phyloP scores from a whole-genome alignment of 2,797 vertebrate species.

The Ataeniobius toweri region DNA sequence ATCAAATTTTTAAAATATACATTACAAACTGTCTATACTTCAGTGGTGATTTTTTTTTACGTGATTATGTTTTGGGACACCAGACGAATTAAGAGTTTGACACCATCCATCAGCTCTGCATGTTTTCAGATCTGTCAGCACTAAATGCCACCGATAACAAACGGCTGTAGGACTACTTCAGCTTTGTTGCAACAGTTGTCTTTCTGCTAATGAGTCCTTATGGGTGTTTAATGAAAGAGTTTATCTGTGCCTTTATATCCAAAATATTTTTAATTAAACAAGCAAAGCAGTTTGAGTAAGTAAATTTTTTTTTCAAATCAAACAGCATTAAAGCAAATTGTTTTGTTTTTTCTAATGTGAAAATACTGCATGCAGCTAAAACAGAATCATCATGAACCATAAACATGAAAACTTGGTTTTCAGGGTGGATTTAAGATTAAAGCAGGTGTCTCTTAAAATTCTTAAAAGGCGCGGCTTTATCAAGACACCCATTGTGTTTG shows the following conservation, averaged over 20 bases:
- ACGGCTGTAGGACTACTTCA: conserved; percentile 39
- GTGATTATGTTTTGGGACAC: neutral
- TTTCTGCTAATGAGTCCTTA: neutral
- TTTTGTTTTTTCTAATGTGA: neutral
- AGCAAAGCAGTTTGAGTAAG: neutral
- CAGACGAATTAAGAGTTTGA: neutral
- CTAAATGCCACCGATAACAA: conserved; percentile 56
- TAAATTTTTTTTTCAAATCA: no score
- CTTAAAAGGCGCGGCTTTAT: neutral
- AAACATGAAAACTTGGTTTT: no score
- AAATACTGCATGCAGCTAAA: neutral
- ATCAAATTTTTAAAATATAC: neutral
- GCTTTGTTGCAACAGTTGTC: neutral
- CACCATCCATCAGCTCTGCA: conserved; percentile 43
- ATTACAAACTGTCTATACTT: neutral
- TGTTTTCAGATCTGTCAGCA: conserved; percentile 35
- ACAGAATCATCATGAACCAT: neutral
- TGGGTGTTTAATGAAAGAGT: neutral
- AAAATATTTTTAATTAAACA: neutral
- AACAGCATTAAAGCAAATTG: neutral
- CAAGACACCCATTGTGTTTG: neutral
- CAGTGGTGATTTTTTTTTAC: neutral
- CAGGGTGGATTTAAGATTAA: no score
- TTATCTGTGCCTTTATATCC: neutral
- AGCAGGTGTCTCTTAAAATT: no score